phyloP scores from a whole-genome alignment of 2,797 vertebrate genomes.

The Buceros bicornis region DNA sequence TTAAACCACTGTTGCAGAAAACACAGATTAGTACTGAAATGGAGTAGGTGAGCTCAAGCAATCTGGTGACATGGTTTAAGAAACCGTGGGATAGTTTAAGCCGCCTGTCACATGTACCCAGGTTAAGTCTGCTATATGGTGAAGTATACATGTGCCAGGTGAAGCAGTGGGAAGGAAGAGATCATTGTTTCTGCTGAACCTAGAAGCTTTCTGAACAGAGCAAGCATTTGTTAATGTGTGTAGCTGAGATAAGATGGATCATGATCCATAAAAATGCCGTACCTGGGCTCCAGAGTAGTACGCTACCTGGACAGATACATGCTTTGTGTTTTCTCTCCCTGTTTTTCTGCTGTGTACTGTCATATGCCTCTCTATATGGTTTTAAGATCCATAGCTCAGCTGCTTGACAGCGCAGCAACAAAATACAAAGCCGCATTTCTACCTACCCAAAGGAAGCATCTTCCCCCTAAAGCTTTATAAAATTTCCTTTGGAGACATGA shows the following conservation, averaged over 20 bases:
- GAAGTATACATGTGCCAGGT: neutral
- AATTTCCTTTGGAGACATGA: neutral
- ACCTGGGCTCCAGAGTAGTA: neutral
- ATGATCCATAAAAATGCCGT: neutral
- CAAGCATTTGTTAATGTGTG: neutral
- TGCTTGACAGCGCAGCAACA: neutral
- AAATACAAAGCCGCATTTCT: neutral
- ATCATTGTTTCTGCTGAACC: neutral
- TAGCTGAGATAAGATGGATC: neutral
- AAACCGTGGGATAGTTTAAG: neutral
- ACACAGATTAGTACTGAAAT: neutral
- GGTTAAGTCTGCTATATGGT: fast-evolving
- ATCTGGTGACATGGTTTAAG: neutral
- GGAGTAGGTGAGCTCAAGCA: neutral
- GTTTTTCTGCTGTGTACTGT: neutral
- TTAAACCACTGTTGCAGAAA: neutral
- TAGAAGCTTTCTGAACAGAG: neutral
- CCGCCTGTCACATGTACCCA: neutral
- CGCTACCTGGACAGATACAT: neutral
- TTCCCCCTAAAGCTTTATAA: neutral
- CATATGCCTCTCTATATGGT: neutral
- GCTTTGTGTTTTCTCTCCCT: neutral
- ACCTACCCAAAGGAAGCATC: neutral
- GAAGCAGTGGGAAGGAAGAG: neutral
- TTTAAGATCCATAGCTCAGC: neutral